phyloP scores from a whole-genome alignment of 30 jellyfish, hydroid and myxozoan genomes.

The Aurelia sp. region DNA sequence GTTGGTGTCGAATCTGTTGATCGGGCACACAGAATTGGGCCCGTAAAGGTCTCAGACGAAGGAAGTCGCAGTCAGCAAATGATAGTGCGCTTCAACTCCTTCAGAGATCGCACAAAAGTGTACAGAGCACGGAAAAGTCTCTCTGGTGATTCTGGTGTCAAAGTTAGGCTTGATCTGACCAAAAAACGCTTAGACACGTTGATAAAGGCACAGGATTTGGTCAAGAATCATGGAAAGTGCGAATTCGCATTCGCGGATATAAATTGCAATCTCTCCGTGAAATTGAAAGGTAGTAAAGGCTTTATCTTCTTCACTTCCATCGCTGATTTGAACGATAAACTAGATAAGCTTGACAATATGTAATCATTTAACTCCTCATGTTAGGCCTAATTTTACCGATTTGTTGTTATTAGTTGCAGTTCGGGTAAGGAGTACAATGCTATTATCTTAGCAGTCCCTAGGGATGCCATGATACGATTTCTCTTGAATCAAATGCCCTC shows the following conservation, averaged over 20 bases:
- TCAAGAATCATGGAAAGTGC: slow-evolving; percentile 4
- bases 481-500: not conserved
- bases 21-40: too few species aligned
- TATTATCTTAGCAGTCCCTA: slow-evolving; percentile 2
- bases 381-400: too few species aligned
- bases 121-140: too few species aligned
- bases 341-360: slow-evolving; percentile 1
- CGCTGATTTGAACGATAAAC: slow-evolving; percentile 8
- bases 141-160: too few species aligned
- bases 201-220: slow-evolving; percentile 6
- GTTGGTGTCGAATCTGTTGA: too few species aligned
- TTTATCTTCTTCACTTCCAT: slow-evolving; percentile 10
- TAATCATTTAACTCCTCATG: not conserved
- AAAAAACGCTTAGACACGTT: not conserved
- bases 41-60: too few species aligned
- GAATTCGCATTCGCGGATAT: slow-evolving; percentile 4
- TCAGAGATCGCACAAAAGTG: too few species aligned
- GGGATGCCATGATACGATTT: slow-evolving; percentile 11
- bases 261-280: slow-evolving; percentile 11
- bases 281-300: slow-evolving; percentile 16
- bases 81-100: too few species aligned
- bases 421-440: slow-evolving; percentile 2
- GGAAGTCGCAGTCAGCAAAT: too few species aligned
- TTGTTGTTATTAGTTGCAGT: not conserved
- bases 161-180: too few species aligned